Evolutionary conservation across 2,888 invertebrate species (phyloP), one percentile per base, ranked within the genome.

Genomic region (Apocheima hispidaria): DNA sequence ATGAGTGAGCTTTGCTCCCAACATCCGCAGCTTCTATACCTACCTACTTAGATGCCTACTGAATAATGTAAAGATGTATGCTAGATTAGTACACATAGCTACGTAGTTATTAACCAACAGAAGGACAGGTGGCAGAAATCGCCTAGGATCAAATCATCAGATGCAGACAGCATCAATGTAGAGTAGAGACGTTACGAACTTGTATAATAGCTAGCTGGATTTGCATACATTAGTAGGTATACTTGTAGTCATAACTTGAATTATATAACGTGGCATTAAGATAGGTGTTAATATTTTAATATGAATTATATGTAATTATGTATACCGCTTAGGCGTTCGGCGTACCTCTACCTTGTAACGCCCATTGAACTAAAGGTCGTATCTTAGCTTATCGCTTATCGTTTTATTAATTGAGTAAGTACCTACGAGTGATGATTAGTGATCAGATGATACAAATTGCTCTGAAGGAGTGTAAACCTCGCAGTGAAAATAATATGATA

Each of bases 401-500:
- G 14, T 26, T 16, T 44, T 44, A 16, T 26, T 4, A 26, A 20
- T 20, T 46, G 12, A 18, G 12, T n/a, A 50, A 10, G 14, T 51
- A 50, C 0, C 0, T 30, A 41, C 52, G 49, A 44, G 54, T 36
- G 30, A 40, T 56, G 18, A 50, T 38, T 36, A n/a, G 7, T 16
- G 10, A 46, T 44, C 43, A 36, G 52, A 30, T 51, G 52, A 48
- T 40, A 49, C 53, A 53, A 54, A 54, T 59, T 59, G 52, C 36
- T 40, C 33, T 40, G 53, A 54, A 55, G 38, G 46, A 55, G 56
- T 55, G 55, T 55, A 50, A 61, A 52, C 46, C 55, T 57, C 50
- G 61, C 48, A 53, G 56, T 57, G 56, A 57, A 61, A 62, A 62
- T 57, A 56, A 61, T 51, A 56, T 56, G 44, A 52, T 57, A n/a